These are phyloP conservation scores for Microctenopoma lineatum DNA, from an alignment of 2,797 vertebrate species.

Conservation along the genomic window DNA sequence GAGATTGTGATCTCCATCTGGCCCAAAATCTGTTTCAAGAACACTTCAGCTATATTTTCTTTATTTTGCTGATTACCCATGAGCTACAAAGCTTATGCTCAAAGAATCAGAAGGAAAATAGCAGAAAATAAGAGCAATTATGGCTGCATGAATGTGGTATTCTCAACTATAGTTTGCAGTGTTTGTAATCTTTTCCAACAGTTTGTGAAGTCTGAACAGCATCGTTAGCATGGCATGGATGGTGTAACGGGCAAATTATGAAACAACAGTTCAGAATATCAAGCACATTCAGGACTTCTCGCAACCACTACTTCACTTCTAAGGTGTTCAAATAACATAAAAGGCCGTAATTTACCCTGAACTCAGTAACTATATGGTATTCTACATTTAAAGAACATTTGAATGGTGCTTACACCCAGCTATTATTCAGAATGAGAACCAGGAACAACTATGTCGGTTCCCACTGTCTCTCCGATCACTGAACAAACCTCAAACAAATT, in stretches of 20 bases:
- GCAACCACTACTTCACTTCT: slow-evolving; percentile 25
- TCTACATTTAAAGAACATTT: slow-evolving; percentile 13
- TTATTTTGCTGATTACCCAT: slow-evolving; percentile 15
- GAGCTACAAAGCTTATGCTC: slow-evolving; percentile 14
- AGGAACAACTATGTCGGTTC: slow-evolving; percentile 53
- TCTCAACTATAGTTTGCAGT: slow-evolving; percentile 20
- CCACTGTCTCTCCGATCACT: slow-evolving; percentile 47
- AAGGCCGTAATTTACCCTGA: slow-evolving; percentile 36
- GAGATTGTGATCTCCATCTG: slow-evolving; percentile 50
- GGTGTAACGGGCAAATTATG: slow-evolving; percentile 29
- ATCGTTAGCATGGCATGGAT: slow-evolving; percentile 56
- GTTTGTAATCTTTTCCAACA: slow-evolving; percentile 45
- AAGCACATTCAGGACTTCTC: slow-evolving; percentile 42
- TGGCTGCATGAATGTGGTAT: slow-evolving; percentile 10
- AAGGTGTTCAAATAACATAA: slow-evolving; percentile 33
- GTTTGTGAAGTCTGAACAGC: slow-evolving; percentile 38
- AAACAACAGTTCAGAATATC: slow-evolving; percentile 24
- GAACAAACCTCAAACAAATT: slow-evolving; percentile 41
- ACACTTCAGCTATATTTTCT: slow-evolving; percentile 25
- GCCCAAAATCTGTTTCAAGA: slow-evolving; percentile 46
- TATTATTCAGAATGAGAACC: slow-evolving; percentile 51
- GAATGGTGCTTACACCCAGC: slow-evolving; percentile 48
- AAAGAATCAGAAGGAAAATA: slow-evolving; percentile 11
- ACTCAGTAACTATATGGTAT: slow-evolving; percentile 25
- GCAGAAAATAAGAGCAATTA: slow-evolving; percentile 44